Evolutionary conservation across 2,888 invertebrate species (phyloP), one percentile per base, ranked within the genome.

Genomic region (Muscina levida): DNA sequence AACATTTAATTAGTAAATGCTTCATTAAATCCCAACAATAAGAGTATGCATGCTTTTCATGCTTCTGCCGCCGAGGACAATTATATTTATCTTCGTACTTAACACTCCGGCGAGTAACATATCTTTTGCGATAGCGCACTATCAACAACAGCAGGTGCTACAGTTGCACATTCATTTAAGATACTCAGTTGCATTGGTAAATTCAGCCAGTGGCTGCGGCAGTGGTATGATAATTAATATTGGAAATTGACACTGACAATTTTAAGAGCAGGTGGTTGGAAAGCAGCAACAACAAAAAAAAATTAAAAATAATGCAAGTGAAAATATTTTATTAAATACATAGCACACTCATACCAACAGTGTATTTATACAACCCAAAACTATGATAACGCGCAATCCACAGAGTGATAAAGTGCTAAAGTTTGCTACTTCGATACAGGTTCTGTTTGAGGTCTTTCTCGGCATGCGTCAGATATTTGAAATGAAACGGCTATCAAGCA

Each of bases 231-330:
- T 78, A 77, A 77, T 81, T 80, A 80, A 80, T 80, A 77, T 70
- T 71, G 73, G 68, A 66, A 80, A 80, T 80, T 80, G 80, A 80
- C 76, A 80, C 65, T 80, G 80, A 80, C 80, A 77, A 76, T 76
- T 80, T 48, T 67, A 57, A 73, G 73, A 71, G 77, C 77, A 77
- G 80, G 73, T 80, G 80, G 72, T 13, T 22, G 22, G 56, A n/a
- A n/a, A n/a, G 17, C 37, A 39, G 42, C 19, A 19, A 19, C n/a
- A n/a, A n/a, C n/a, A n/a, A n/a, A n/a, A n/a, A n/a, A n/a, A n/a
- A n/a, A 19, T 31, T 3, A 13, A 13, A 53, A 53, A 22, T 57
- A 15, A 39, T 15, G 42, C 31, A n/a, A n/a, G n/a, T n/a, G n/a
- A n/a, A n/a, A n/a, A n/a, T n/a, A n/a, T n/a, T n/a, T n/a, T n/a